Evolutionary conservation across 2,888 invertebrate species (phyloP).

Genomic region (Eurytoma californica): DNA sequence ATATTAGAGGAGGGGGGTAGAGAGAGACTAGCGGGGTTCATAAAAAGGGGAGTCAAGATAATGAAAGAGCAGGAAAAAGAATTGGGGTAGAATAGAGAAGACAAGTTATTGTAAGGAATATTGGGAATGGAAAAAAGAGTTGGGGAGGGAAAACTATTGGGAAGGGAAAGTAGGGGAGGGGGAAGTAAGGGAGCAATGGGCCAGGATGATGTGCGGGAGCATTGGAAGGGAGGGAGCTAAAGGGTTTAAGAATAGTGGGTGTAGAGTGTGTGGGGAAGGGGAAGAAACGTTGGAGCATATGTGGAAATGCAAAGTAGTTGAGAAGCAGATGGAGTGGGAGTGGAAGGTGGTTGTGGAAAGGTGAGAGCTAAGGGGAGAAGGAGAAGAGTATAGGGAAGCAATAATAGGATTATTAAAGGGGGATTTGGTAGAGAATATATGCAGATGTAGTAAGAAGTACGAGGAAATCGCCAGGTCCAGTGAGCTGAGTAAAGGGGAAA

Average conservation of each 20-base stretch:
- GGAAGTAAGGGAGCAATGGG: neutral
- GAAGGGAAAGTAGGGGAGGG: neutral
- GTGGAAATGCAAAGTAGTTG: neutral
- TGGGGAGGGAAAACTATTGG: neutral
- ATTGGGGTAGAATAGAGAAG: neutral
- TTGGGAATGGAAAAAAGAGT: neutral
- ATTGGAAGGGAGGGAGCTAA: neutral
- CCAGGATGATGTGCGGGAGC: neutral
- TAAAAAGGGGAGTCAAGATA: neutral
- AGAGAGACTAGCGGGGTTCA: neutral
- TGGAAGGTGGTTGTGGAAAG: neutral
- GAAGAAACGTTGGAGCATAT: neutral
- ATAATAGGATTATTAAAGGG: neutral
- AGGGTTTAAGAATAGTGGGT: neutral
- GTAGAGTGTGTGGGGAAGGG: constrained; percentile 1
- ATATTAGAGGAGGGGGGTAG: neutral
- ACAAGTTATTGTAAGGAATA: neutral
- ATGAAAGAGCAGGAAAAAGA: neutral
- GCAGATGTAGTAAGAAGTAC: no score
- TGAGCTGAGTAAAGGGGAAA: no score
- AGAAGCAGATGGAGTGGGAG: neutral
- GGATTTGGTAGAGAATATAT: neutral
- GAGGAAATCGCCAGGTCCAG: no score
- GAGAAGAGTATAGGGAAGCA: neutral
- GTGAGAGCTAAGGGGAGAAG: neutral